These are phyloP conservation scores for Leptinotarsa undecemlineata DNA, from an alignment of 1,140 invertebrate species.

Conservation along the genomic window DNA sequence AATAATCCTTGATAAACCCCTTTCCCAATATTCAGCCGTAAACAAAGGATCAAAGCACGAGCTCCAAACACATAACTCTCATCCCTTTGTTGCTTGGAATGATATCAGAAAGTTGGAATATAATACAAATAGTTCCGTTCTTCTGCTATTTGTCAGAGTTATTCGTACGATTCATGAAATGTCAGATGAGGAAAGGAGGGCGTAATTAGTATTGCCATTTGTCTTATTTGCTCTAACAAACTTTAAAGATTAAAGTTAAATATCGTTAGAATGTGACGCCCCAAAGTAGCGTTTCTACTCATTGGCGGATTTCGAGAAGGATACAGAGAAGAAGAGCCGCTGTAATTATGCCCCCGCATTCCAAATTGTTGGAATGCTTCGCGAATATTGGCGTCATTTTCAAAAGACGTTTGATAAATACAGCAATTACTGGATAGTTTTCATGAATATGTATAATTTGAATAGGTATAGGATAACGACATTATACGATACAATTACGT, in stretches of 20 bases:
- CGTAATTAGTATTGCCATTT: slow-evolving; percentile 15
- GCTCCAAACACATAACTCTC: neutral
- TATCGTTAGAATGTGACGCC: slow-evolving; percentile 1
- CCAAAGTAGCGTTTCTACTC: neutral
- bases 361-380: neutral
- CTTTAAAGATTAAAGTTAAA: slow-evolving; percentile 23
- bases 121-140: neutral
- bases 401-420: neutral
- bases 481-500: too few species aligned
- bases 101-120: slow-evolving; percentile 10
- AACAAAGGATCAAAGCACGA: too few species aligned
- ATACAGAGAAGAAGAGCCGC: neutral
- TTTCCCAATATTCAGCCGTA: too few species aligned
- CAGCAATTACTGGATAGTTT: neutral
- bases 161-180: slow-evolving; percentile 6
- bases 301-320: slow-evolving; percentile 1
- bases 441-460: too few species aligned
- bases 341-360: neutral
- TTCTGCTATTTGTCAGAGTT: neutral
- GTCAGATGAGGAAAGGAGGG: neutral
- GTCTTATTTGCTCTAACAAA: slow-evolving; percentile 17
- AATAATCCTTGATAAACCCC: too few species aligned
- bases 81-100: neutral
- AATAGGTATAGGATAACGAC: too few species aligned
- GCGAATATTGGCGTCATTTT: neutral